Conservation (phyloP, 2,888 invertebrate species). For the Clepsis dumicolana region DNA sequence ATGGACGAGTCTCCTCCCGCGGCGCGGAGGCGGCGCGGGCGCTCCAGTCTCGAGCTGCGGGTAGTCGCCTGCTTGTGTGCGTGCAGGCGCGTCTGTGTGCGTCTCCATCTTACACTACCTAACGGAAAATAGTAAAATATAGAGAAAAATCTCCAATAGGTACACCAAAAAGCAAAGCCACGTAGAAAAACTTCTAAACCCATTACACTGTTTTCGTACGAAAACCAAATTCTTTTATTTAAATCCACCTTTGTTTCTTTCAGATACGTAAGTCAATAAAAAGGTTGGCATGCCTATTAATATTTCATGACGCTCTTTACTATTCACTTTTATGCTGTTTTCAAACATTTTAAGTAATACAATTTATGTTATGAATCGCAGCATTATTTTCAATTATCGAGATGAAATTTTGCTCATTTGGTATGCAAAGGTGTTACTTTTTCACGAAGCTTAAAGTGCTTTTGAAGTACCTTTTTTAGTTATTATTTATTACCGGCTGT, state of each 20-base stretch:
- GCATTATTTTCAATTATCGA: not conserved
- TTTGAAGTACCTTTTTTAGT: not conserved
- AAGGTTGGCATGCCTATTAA: slow-evolving; percentile 4
- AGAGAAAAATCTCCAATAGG: not conserved
- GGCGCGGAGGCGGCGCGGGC: too few species aligned
- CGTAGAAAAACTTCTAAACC: not conserved
- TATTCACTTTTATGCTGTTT: not conserved
- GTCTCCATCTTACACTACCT: too few species aligned
- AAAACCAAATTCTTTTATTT: not conserved
- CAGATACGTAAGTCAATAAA: slow-evolving; percentile 10
- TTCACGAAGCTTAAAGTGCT: not conserved
- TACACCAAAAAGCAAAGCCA: not conserved
- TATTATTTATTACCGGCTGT: too few species aligned
- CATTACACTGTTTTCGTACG: not conserved
- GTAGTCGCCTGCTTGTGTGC: too few species aligned
- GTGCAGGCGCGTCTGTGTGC: too few species aligned
- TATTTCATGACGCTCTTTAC: slow-evolving; percentile 12
- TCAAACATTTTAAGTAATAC: not conserved
- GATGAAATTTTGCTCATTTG: not conserved
- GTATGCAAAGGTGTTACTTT: not conserved
- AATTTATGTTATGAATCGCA: not conserved
- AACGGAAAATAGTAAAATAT: too few species aligned
- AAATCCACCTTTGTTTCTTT: not conserved
- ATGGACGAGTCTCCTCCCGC: too few species aligned
- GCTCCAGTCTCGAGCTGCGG: too few species aligned